Base-by-base conservation (phyloP, 2,888 invertebrate species). In the Aphelenchoides bicaudatus region DNA sequence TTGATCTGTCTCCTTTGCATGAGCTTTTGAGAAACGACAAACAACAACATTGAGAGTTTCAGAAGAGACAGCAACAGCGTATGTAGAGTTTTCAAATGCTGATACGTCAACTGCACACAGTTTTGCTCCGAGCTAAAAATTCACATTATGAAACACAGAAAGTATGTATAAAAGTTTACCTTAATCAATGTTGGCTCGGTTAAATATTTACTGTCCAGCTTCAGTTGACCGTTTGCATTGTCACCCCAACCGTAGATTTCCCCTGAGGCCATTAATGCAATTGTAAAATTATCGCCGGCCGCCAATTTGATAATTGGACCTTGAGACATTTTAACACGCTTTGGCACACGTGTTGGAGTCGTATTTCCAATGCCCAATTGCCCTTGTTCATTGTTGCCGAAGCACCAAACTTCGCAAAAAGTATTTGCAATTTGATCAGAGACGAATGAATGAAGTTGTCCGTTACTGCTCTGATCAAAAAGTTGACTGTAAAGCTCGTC, bases 191-290 rank as follows among this genome's bases (percentile, higher is more conserved):
- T 68, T 16, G 65, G 65, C 16, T 65, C 34, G 4, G 58, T 23
- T 16, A 64, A 28, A 28, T 37, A 61, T 19, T 66, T 25, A 37
- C 53, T 66, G 37, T 46, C 49, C n/a, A 43, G 39, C 37, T 67
- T 64, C 29, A 64, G 37, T 34, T 64, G 65, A 4, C 65, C 65
- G 23, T 65, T 27, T 13, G 50, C 39, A 37, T 68, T 68, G 10
- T 57, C 57, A n/a, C 65, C 65, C 56, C 60, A 64, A 16, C 50
- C 66, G 46, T 59, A 64, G 29, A 66, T 66, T 23, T 67, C 67
- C 16, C 65, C 65, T n/a, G 67, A 58, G 2, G 52, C 61, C 23
- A 56, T 46, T 4, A 64, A 31, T 2, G 46, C 65, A 8, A 68
- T 39, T 13, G 43, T 59, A 52, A 67, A 66, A 21, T 68, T 50